Conservation (phyloP, 2,797 vertebrate genomes). For the Bovichtus variegatus region DNA sequence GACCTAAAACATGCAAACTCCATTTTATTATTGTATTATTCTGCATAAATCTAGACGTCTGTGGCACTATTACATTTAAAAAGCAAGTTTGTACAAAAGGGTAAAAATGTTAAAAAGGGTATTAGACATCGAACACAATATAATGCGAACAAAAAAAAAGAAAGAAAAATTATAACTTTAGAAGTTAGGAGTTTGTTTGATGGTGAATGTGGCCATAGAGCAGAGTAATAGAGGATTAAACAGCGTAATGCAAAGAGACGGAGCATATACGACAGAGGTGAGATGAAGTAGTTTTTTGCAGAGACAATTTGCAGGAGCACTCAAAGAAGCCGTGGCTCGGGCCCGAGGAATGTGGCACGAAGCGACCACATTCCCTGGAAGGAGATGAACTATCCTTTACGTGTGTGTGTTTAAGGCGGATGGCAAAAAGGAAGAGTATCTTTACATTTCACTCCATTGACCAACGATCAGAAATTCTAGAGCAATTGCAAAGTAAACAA, state of each 20-base stretch:
- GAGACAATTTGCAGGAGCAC: conserved; percentile 77
- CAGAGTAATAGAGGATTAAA: not conserved
- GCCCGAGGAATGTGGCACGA: conserved; percentile 81
- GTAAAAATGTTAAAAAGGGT: not conserved
- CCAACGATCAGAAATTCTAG: not conserved
- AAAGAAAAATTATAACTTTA: accelerated
- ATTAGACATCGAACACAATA: not conserved
- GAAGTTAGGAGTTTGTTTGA: too few relatives aligned
- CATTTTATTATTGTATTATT: not conserved
- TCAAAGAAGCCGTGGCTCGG: conserved; percentile 59
- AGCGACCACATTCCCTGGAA: conserved; percentile 75
- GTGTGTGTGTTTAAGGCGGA: conserved; percentile 12
- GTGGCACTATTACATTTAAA: not conserved
- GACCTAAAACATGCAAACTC: not conserved
- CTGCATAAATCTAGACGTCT: not conserved
- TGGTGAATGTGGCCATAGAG: not conserved
- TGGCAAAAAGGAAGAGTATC: not conserved
- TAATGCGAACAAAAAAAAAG: not conserved
- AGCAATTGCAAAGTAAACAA: not conserved
- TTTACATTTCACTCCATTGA: not conserved
- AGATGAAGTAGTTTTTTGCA: conserved; percentile 32
- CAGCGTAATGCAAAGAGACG: conserved; percentile 5
- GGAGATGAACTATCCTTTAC: conserved; percentile 35
- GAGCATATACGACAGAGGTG: not conserved
- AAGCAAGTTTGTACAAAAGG: not conserved